A percentile compares a stretch with the other conserved stretches of the same genome.
These are phyloP conservation scores for Halocaridina rubra DNA, from an alignment of 2,888 invertebrate genomes.

Conservation along the genomic window DNA sequence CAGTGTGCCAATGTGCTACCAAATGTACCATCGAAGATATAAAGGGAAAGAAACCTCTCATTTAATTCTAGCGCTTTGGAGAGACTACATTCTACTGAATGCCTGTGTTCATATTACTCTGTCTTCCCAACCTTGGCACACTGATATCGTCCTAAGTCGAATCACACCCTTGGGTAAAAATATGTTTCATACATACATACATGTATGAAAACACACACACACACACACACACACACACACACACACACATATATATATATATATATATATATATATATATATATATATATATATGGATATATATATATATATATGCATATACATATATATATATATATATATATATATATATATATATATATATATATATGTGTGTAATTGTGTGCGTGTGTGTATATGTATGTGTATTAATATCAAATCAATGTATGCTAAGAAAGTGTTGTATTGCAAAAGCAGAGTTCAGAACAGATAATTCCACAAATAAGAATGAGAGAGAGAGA, in stretches of 20 bases:
- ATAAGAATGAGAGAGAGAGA: not conserved
- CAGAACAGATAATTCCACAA: too few species aligned
- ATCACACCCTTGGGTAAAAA: not conserved
- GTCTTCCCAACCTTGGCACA: too few species aligned
- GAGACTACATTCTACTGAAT: too few species aligned
- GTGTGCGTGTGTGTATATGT: slow-evolving; percentile 8
- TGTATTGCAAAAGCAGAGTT: too few species aligned
- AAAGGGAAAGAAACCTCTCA: too few species aligned
- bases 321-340: slow-evolving; percentile 8
- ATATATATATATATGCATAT: not conserved
- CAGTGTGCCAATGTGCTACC: too few species aligned
- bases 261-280: slow-evolving; percentile 8
- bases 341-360: slow-evolving; percentile 8
- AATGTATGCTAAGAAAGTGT: not conserved
- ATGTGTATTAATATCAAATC: not conserved
- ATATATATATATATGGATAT: not conserved
- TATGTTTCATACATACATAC: not conserved
- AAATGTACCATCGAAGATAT: too few species aligned
- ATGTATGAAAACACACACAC: not conserved
- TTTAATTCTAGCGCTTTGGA: too few species aligned
- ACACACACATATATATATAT: not conserved
- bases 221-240: not conserved
- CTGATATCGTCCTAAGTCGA: not conserved
- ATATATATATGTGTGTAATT: not conserved
- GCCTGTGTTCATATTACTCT: too few species aligned